phyloP scores from a whole-genome alignment of 2,888 invertebrate species.

The Digitonthophagus gazella region DNA sequence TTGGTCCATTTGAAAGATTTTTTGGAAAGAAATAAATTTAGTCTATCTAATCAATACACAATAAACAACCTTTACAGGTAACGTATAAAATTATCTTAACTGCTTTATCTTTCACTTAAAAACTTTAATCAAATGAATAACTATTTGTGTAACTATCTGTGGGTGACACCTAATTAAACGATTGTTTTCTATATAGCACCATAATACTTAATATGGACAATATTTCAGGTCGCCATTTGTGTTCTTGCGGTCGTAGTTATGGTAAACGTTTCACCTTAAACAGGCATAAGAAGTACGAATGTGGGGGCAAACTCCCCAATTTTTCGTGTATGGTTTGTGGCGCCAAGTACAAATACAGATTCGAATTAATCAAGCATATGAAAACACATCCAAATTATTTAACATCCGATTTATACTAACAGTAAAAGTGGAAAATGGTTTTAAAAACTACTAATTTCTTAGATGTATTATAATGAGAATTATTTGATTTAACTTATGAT shows the following conservation, averaged over 20 bases:
- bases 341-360: conserved; percentile 21
- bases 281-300: conserved; percentile 59
- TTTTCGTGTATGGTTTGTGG: conserved; percentile 75
- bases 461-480: neutral
- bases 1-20: too few species aligned
- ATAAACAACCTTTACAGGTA: too few species aligned
- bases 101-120: too few species aligned
- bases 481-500: neutral
- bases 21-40: too few species aligned
- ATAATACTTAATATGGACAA: neutral
- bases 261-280: conserved; percentile 59
- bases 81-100: too few species aligned
- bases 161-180: too few species aligned
- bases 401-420: conserved; percentile 3
- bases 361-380: conserved; percentile 26
- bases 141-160: too few species aligned
- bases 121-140: too few species aligned
- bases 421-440: too few species aligned
- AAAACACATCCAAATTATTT: conserved; percentile 1
- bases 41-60: too few species aligned
- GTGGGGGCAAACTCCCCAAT: conserved; percentile 76
- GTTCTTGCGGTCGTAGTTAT: conserved; percentile 57
- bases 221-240: conserved; percentile 27
- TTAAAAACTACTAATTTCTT: neutral
- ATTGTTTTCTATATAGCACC: too few species aligned